A percentile compares a stretch with the other conserved stretches of the same genome.
These are phyloP conservation scores for Cyclopterus lumpus DNA, from an alignment of 2,797 vertebrate genomes.

Conservation along the genomic window DNA sequence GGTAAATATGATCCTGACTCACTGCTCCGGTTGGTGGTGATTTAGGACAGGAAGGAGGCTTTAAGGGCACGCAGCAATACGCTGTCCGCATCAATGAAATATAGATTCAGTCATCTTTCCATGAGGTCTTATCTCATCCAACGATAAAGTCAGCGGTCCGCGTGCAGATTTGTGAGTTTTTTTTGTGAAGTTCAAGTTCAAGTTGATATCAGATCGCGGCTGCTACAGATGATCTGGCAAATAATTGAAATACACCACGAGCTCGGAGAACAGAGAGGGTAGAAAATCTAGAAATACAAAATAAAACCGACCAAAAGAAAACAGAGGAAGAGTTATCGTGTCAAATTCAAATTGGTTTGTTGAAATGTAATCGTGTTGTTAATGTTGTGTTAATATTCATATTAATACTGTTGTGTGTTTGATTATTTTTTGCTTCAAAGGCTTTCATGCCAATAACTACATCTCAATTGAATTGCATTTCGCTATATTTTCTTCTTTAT, in stretches of 20 bases:
- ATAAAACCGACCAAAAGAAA: background rate
- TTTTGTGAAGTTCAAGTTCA: too few species aligned
- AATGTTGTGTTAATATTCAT: background rate
- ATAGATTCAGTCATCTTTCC: background rate
- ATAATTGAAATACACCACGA: constrained; percentile 29
- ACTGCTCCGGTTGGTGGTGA: background rate
- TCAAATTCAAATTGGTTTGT: background rate
- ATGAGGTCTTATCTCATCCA: background rate
- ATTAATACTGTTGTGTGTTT: background rate
- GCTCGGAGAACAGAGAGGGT: background rate
- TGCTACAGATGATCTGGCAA: constrained; percentile 35
- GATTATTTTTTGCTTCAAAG: background rate
- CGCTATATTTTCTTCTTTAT: background rate
- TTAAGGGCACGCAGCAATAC: background rate
- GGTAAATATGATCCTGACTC: background rate
- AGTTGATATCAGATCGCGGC: constrained; percentile 19
- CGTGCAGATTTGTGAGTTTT: constrained; percentile 18
- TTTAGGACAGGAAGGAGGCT: constrained; percentile 19
- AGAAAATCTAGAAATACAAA: background rate
- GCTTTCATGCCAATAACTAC: background rate
- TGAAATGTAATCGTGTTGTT: background rate
- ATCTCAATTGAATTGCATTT: background rate
- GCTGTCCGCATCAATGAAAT: background rate
- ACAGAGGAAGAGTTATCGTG: background rate
- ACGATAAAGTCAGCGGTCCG: background rate